Conservation (phyloP, 2,797 vertebrate genomes). For the Crocodylus rhombifer region DNA sequence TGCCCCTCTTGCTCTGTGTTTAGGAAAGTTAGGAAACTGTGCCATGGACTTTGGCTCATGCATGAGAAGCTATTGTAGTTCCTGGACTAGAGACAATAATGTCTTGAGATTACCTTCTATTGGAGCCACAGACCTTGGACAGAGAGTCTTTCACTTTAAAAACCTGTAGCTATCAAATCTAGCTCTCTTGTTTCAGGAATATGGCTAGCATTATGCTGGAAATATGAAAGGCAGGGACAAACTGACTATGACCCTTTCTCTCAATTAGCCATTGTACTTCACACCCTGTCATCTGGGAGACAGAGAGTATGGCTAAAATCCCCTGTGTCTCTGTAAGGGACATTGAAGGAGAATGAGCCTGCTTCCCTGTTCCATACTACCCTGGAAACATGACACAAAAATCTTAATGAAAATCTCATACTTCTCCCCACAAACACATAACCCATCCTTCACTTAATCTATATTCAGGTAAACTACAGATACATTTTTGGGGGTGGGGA, state of each 20-base stretch:
- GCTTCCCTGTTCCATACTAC: neutral
- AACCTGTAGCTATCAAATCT: neutral
- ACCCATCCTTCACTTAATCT: neutral
- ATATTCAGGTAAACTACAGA: neutral
- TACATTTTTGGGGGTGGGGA: neutral
- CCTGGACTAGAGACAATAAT: neutral
- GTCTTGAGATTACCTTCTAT: neutral
- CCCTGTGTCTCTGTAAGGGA: neutral
- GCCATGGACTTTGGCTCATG: neutral
- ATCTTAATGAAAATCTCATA: rapidly evolving
- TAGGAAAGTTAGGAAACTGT: neutral
- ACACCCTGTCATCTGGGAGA: neutral
- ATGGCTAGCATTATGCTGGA: neutral
- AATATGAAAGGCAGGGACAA: neutral
- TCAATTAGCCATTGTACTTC: neutral
- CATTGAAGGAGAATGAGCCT: neutral
- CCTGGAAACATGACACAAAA: neutral
- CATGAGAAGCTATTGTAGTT: neutral
- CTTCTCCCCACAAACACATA: neutral
- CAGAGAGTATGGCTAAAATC: neutral
- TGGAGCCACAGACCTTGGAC: neutral
- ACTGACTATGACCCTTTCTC: neutral
- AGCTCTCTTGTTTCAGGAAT: neutral
- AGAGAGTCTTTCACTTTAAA: neutral
- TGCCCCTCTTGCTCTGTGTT: neutral